These are phyloP conservation scores for Spea hammondii DNA, from an alignment of 2,797 vertebrate species.

Conservation along the genomic window DNA sequence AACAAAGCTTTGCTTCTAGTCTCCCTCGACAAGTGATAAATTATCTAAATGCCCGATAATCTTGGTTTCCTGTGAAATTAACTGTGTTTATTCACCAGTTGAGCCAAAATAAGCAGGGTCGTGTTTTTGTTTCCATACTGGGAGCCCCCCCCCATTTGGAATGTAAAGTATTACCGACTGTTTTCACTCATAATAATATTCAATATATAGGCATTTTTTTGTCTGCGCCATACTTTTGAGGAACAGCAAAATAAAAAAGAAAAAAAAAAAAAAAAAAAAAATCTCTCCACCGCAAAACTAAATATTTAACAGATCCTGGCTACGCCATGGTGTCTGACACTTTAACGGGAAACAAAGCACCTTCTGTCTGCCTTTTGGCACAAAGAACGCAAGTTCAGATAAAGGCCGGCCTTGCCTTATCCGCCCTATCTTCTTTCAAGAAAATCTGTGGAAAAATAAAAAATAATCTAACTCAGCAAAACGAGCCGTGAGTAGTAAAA, in stretches of 20 bases:
- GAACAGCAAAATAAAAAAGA: background rate
- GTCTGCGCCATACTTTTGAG: background rate
- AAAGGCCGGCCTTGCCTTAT: constrained; percentile 7
- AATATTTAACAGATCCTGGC: constrained; percentile 46
- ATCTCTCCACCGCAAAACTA: constrained; percentile 14
- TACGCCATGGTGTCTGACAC: constrained; percentile 29
- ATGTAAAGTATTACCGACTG: background rate
- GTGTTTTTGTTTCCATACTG: background rate
- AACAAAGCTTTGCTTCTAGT: too few species aligned
- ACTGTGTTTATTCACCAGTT: too few species aligned
- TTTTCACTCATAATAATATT: constrained; percentile 14
- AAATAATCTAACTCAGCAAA: too few species aligned
- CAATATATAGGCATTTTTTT: background rate
- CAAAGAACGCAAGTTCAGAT: constrained; percentile 20
- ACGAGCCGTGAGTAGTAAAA: too few species aligned
- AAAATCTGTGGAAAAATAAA: background rate
- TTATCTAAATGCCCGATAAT: too few species aligned
- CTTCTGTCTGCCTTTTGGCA: constrained; percentile 40
- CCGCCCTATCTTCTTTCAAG: constrained; percentile 3
- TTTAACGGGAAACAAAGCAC: constrained; percentile 40
- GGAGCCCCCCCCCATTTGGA: background rate
- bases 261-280: constrained; percentile 1
- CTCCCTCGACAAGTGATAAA: too few species aligned
- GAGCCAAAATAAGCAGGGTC: background rate
- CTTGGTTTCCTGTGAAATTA: too few species aligned